Conservation (phyloP, 2,888 invertebrate genomes). For the Rhagonycha lutea region DNA sequence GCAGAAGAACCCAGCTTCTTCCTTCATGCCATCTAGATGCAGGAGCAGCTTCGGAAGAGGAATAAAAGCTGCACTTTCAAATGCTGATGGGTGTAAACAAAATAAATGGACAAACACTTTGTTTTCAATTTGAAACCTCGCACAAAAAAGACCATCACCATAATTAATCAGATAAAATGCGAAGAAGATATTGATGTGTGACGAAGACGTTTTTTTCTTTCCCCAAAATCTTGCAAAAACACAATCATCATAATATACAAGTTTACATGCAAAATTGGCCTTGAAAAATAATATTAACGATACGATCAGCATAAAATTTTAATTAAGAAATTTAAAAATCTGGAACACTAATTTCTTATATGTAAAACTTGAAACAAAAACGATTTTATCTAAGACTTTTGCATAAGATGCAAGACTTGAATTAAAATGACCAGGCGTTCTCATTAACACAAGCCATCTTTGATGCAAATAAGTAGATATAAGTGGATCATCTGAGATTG, state of each 20-base stretch:
- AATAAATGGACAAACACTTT: not conserved
- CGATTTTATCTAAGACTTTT: slow-evolving; percentile 6
- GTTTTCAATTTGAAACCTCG: not conserved
- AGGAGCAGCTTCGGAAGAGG: not conserved
- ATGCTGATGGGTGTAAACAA: too few relatives aligned
- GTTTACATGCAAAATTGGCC: not conserved
- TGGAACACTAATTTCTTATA: slow-evolving; percentile 3
- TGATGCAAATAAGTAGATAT: slow-evolving; percentile 38
- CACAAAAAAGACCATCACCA: not conserved
- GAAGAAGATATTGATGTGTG: not conserved
- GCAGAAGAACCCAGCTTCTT: not conserved
- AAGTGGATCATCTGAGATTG: slow-evolving; percentile 50
- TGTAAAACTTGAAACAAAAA: not conserved
- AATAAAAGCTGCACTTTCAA: not conserved
- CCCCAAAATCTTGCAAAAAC: not conserved
- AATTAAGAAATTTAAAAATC: not conserved
- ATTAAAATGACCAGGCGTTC: slow-evolving; percentile 20
- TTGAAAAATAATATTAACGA: not conserved
- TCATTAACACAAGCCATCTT: slow-evolving; percentile 28
- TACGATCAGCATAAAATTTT: not conserved
- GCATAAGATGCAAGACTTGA: slow-evolving; percentile 9
- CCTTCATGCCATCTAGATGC: not conserved
- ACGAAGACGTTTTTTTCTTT: not conserved
- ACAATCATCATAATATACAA: not conserved
- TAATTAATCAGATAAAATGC: not conserved